These are phyloP conservation scores for Epsilonema sp. DNA, from an alignment of 2,888 invertebrate genomes.

Conservation along the genomic window DNA sequence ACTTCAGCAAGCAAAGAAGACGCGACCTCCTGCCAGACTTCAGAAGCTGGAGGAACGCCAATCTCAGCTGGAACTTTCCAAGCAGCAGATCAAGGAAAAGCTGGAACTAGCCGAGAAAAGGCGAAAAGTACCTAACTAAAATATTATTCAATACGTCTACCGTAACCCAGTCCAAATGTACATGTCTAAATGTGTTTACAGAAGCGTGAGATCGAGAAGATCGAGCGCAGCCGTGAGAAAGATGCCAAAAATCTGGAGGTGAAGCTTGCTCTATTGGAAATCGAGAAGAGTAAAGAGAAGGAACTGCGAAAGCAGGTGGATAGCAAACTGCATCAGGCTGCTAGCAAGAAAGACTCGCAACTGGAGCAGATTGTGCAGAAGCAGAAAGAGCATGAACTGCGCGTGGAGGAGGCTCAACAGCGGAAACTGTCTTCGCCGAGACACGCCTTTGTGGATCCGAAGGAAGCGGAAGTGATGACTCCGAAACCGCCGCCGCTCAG, in stretches of 20 bases:
- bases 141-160: neutral
- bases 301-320: neutral
- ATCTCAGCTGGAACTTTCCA: neutral
- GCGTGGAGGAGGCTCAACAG: neutral
- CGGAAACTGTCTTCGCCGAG: neutral
- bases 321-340: neutral
- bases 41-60: neutral
- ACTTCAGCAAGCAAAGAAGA: neutral
- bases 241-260: conserved; percentile 4
- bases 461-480: neutral
- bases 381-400: neutral
- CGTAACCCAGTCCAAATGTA: no score
- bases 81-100: neutral
- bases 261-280: conserved; percentile 3
- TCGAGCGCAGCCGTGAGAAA: conserved; percentile 1
- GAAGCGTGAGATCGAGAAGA: conserved; percentile 1
- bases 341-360: neutral
- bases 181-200: neutral
- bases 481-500: neutral
- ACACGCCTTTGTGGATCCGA: neutral
- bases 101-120: conserved; percentile 3
- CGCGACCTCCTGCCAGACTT: neutral
- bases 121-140: neutral
- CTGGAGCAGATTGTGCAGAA: neutral
- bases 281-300: neutral